Evolutionary conservation across 1,140 invertebrate species (phyloP).

Genomic region (Drosophila bocki): DNA sequence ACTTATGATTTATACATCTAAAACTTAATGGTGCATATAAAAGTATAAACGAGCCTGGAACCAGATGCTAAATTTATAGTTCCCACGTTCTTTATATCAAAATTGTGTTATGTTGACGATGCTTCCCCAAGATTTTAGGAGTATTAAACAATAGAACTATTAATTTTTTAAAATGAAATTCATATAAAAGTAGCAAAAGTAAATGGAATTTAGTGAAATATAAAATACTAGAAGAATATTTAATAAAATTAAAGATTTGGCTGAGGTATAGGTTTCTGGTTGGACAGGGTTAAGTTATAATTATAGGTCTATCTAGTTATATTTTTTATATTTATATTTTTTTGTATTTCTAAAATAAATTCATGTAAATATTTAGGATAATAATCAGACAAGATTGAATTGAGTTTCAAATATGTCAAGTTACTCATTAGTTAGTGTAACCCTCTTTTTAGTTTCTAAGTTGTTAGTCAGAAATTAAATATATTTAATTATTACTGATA

Average conservation of each 20-base stretch:
- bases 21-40: constrained; percentile 21
- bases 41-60: constrained; percentile 12
- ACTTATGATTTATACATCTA: constrained; percentile 43
- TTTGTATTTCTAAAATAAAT: not conserved
- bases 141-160: not conserved
- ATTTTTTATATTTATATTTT: not conserved
- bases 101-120: not conserved
- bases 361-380: not conserved
- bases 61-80: constrained; percentile 22
- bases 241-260: not conserved
- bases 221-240: not conserved
- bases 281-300: not conserved
- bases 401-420: not conserved
- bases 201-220: not conserved
- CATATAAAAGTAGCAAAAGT: not conserved
- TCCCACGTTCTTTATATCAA: constrained; percentile 5
- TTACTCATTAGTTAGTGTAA: not conserved
- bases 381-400: not conserved
- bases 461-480: not conserved
- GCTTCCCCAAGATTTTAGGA: not conserved
- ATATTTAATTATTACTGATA: not conserved
- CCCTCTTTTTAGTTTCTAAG: not conserved
- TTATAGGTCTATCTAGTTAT: not conserved
- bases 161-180: not conserved
- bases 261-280: not conserved